Base-by-base conservation (phyloP, 92 coral and sea anemone genomes). In the Palythoa grandis region DNA sequence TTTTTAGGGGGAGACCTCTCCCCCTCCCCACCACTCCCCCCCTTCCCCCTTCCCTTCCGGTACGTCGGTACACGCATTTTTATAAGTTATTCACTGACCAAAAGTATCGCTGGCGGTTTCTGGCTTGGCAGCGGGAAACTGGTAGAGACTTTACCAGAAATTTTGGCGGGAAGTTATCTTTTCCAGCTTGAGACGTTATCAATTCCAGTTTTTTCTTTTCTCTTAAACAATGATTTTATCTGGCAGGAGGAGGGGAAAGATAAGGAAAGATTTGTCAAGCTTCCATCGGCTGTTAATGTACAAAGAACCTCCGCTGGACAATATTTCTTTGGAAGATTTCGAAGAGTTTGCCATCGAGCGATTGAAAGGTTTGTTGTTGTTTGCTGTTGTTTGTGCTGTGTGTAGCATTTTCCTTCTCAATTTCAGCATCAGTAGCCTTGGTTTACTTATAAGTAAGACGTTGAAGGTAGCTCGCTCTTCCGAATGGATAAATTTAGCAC, bases 321-420 rank as follows among this genome's bases (percentile, higher is more conserved):
- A 91, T 83, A 97, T 97, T 37, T 91, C 97, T 2, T 83, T 97
- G 86, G 98, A 97, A 67, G 97, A 97, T 86, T 97, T 97, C 82
- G 99, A 97, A 76, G 95, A 90, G 78, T 87, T 97, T 22, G 99
- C 99, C 0, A 84, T 93, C 13, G 93, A 95, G 61, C 96, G 99
- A 35, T 91, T 97, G 70, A 97, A 97, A 93, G 97, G 99, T 96
- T 86, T 66, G 87, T 22, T 20, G 86, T 11, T 76, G 48, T 52
- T 22, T 9, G 9, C 12, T 52, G 2, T 23, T 2, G 8, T 35
- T 50, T 11, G 48, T 3, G 11, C 22, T 22, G 2, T 79, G 35
- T 29, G 35, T 29, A 29, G 35, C 35, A 29, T 29, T 29, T 24
- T 11, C 15, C 35, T 38, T 43, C 13, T 24, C 5, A 73, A 43